Percentiles rank a stretch among this genome's conserved stretches.
These are phyloP conservation scores for Tor tambroides DNA, from an alignment of 2,113 vertebrate species.

Conservation along the genomic window DNA sequence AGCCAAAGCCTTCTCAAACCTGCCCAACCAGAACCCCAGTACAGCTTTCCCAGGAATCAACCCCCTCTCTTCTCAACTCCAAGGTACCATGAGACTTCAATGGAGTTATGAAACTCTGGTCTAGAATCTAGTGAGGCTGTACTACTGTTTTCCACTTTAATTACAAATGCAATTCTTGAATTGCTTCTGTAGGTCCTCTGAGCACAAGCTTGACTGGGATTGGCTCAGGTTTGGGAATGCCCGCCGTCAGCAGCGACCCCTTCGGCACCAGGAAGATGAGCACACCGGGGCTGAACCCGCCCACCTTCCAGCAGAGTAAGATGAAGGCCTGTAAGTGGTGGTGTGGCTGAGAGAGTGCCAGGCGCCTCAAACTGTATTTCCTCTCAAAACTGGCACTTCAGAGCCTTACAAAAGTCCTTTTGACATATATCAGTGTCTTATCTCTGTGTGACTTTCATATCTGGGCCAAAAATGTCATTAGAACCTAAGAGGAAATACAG, in stretches of 20 bases:
- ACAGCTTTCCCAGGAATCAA: slow-evolving; percentile 89
- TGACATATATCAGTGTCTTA: background rate
- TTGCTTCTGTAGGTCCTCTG: slow-evolving; percentile 78
- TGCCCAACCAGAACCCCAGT: slow-evolving; percentile 91
- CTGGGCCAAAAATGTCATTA: background rate
- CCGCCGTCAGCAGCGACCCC: slow-evolving; percentile 89
- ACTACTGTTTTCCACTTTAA: background rate
- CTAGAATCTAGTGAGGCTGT: no score
- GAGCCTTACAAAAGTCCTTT: background rate
- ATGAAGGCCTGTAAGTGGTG: slow-evolving; percentile 96
- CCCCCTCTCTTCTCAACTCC: no score
- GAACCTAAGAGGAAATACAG: slow-evolving; percentile 71
- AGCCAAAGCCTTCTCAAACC: slow-evolving; percentile 95
- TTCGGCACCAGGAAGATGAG: slow-evolving; percentile 97
- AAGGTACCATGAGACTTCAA: no score
- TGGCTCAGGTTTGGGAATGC: slow-evolving; percentile 90
- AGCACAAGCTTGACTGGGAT: slow-evolving; percentile 89
- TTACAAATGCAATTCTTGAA: background rate
- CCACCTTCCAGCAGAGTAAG: slow-evolving; percentile 99
- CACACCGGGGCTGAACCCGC: slow-evolving; percentile 95
- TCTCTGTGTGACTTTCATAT: no score
- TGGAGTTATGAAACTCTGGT: no score
- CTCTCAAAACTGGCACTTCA: slow-evolving; percentile 53
- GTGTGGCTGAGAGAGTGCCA: slow-evolving; percentile 87
- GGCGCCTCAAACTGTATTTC: slow-evolving; percentile 74